Evolutionary conservation across 30 jellyfish, hydroid and myxozoan genomes (phyloP), one percentile per base, ranked within the genome.

Genomic region (Mastigias papua): DNA sequence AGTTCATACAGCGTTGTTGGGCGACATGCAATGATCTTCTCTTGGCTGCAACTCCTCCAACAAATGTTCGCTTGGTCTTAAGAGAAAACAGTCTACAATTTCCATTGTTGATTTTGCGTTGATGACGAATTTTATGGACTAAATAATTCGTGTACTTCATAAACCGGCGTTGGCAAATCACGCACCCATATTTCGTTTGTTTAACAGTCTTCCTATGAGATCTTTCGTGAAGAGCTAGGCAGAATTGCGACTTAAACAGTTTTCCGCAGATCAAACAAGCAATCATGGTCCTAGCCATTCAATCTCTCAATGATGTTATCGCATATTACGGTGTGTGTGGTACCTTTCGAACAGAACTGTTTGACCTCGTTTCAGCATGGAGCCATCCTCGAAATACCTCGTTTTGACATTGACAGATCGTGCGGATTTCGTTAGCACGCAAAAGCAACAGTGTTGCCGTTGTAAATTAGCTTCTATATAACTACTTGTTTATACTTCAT

Each of bases 81-180:
- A 6, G 7, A 54, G 2, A 54, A 54, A 25, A 11, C 67, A 19
- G 25, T 54, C 20, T 25, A 11, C 5, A 19, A 54, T 10, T 54
- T 3, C 23, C 17, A 21, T 16, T 21, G 46, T 63, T 63, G 42
- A n/a, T 63, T 25, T 29, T 78, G 32, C 7, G 82, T 37, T 83
- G 51, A 48, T 83, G 86, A 51, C 19, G 62, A 30, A 50, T 83
- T 26, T 46, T 69, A 69, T 83, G 92, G 35, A 48, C 80, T 68
- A 69, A n/a, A 21, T 9, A 70, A 50, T 73, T 83, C 25, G 86
- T 6, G 0, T 15, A 21, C 34, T 83, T 60, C 33, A 29, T 61
- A 69, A 83, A 83, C 48, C 63, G 68, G 17, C 92, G 76, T 26
- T 25, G 34, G 58, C 76, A 83, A 32, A 17, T 69, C 11, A 21